Evolutionary conservation across 2,888 invertebrate species (phyloP).

Genomic region (Tipula confusa): DNA sequence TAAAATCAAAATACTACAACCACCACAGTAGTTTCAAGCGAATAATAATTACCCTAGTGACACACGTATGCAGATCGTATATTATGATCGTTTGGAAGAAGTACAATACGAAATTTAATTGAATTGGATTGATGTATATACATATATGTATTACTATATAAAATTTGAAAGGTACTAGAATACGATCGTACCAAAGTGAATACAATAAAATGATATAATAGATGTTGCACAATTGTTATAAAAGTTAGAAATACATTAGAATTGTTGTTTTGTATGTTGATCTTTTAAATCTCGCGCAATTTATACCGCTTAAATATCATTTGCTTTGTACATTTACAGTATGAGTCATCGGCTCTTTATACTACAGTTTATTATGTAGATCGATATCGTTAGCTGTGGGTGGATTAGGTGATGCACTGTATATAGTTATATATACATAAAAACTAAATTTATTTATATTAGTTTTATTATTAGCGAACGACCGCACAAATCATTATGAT

Average conservation of each 20-base stretch:
- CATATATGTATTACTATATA: no score
- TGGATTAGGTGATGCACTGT: background rate
- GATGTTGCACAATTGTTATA: background rate
- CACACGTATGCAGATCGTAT: background rate
- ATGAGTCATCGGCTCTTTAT: background rate
- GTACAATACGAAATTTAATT: background rate
- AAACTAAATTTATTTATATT: background rate
- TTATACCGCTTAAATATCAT: background rate
- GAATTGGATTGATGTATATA: background rate
- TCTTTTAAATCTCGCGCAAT: background rate
- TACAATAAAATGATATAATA: background rate
- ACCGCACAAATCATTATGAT: background rate
- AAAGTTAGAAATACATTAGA: background rate
- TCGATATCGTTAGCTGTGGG: background rate
- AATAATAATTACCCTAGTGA: background rate
- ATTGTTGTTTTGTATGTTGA: background rate
- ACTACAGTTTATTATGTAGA: no score
- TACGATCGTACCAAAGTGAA: background rate
- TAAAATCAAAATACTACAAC: no score
- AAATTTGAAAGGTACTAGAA: constrained; percentile 6
- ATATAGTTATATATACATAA: background rate
- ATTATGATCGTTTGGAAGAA: background rate
- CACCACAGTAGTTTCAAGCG: no score
- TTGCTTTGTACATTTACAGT: background rate
- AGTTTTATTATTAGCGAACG: background rate